These are phyloP conservation scores for Drosophila obscura DNA, from an alignment of 1,140 invertebrate genomes.

Conservation along the genomic window DNA sequence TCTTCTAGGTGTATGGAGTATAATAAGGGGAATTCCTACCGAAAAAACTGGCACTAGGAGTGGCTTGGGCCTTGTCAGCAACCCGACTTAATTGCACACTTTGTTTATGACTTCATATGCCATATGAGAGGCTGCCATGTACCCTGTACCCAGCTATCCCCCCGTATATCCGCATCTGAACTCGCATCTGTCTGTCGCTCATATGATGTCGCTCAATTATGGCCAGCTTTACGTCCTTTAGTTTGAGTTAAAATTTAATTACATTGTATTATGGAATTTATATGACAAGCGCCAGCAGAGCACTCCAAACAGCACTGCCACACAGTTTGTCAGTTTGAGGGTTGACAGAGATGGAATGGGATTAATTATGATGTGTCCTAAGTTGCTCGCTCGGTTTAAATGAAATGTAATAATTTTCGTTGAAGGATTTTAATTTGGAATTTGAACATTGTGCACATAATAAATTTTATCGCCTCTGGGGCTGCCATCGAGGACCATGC, in stretches of 20 bases:
- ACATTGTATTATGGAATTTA: constrained; percentile 83
- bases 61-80: constrained; percentile 38
- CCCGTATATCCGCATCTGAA: no score
- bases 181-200: constrained; percentile 31
- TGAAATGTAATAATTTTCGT: constrained; percentile 83
- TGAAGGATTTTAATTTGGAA: constrained; percentile 80
- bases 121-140: constrained; percentile 12
- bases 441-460: constrained; percentile 69
- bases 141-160: no score
- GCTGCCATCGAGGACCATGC: constrained; percentile 17
- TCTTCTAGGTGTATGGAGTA: no score
- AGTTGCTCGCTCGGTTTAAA: constrained; percentile 71
- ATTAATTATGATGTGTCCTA: constrained; percentile 83
- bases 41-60: not conserved
- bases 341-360: constrained; percentile 48
- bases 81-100: constrained; percentile 64
- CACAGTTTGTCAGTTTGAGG: constrained; percentile 13
- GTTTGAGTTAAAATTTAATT: constrained; percentile 81
- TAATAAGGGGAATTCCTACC: constrained; percentile 6
- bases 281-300: constrained; percentile 63
- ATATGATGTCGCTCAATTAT: constrained; percentile 67
- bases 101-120: constrained; percentile 76
- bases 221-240: constrained; percentile 75
- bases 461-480: constrained; percentile 58
- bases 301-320: constrained; percentile 5